Percentiles rank a stretch among this genome's conserved stretches.
phyloP scores from a whole-genome alignment of 1,140 invertebrate species.

The Elysia chlorotica region DNA sequence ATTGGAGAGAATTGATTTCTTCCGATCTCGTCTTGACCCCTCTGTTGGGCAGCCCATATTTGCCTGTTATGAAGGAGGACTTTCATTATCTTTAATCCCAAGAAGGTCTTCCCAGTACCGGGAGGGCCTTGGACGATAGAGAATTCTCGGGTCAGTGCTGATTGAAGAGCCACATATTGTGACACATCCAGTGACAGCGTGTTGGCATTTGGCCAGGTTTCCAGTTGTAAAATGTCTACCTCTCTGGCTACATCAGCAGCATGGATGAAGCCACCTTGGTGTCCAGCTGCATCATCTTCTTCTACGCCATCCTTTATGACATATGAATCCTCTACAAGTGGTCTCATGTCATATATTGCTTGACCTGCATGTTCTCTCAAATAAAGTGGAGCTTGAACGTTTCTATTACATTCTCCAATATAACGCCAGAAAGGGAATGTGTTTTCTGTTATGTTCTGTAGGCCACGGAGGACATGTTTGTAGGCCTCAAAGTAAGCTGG shows the following conservation, averaged over 20 bases:
- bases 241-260: slow-evolving; percentile 24
- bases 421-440: slow-evolving; percentile 58
- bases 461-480: slow-evolving; percentile 59
- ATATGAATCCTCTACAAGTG: slow-evolving; percentile 32
- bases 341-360: slow-evolving; percentile 35
- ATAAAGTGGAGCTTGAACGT: slow-evolving; percentile 39
- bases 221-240: too few species aligned
- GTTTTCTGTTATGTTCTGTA: slow-evolving; percentile 53
- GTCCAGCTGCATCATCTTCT: not conserved
- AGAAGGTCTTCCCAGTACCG: slow-evolving; percentile 57
- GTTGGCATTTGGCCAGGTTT: slow-evolving; percentile 46
- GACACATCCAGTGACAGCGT: slow-evolving; percentile 58
- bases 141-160: slow-evolving; percentile 62
- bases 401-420: slow-evolving; percentile 42
- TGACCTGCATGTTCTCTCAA: slow-evolving; percentile 12
- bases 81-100: slow-evolving; percentile 59
- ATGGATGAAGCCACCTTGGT: slow-evolving; percentile 11
- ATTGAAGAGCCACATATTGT: slow-evolving; percentile 61
- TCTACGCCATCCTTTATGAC: slow-evolving; percentile 25
- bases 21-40: too few species aligned
- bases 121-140: slow-evolving; percentile 73
- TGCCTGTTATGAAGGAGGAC: slow-evolving; percentile 52
- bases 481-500: slow-evolving; percentile 65
- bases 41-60: slow-evolving; percentile 36
- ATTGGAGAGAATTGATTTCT: slow-evolving; percentile 68